Conservation (phyloP, 2,113 vertebrate species). For the Lipotes vexillifer region DNA sequence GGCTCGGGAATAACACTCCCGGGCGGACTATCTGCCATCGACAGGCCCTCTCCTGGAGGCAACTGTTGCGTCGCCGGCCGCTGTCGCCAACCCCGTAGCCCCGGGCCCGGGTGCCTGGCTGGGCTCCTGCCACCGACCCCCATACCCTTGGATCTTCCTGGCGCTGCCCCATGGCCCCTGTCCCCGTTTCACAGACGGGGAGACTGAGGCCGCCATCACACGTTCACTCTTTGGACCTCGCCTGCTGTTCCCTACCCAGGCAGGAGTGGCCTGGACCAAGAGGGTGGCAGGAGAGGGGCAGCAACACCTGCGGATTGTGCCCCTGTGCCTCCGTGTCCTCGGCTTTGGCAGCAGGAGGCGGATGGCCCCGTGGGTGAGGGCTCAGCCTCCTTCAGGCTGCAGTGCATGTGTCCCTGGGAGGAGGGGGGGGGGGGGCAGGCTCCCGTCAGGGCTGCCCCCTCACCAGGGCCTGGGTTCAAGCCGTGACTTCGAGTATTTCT, state of each 20-base stretch:
- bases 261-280: not conserved
- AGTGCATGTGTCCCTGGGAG: fast-evolving
- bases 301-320: not conserved
- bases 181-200: constrained; percentile 54
- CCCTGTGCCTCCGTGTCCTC: not conserved
- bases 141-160: not conserved
- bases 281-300: not conserved
- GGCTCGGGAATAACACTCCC: constrained; percentile 69
- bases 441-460: fast-evolving
- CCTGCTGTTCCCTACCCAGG: not conserved
- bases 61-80: constrained; percentile 46
- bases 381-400: not conserved
- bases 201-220: constrained; percentile 13
- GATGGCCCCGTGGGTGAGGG: not conserved
- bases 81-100: not conserved
- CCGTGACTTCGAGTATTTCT: not conserved
- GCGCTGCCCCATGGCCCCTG: not conserved
- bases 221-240: not conserved
- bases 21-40: constrained; percentile 62
- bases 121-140: not conserved
- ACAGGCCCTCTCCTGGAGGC: constrained; percentile 60
- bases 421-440: not conserved
- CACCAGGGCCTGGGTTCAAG: not conserved
- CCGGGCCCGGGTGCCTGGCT: not conserved
- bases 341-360: not conserved